phyloP scores from a whole-genome alignment of 2,797 vertebrate genomes.

The Danio kyathit region DNA sequence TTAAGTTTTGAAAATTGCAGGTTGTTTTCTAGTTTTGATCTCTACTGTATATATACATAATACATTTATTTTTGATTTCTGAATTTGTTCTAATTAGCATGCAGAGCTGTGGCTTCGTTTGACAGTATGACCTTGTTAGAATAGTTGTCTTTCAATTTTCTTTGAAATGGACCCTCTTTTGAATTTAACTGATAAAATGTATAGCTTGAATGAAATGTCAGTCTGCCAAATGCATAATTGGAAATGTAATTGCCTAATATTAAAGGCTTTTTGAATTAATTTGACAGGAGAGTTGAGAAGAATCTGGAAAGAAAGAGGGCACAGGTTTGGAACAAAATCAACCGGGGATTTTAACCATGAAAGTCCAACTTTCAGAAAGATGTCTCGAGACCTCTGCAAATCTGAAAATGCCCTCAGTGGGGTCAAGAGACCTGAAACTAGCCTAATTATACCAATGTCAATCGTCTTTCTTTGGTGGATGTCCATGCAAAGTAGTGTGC shows the following conservation, averaged over 20 bases:
- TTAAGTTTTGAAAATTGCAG: too few relatives aligned
- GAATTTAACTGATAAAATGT: neutral
- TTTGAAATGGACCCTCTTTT: neutral
- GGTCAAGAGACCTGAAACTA: neutral
- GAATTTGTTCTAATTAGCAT: neutral
- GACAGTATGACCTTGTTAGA: neutral
- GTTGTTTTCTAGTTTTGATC: too few relatives aligned
- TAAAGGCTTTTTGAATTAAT: neutral
- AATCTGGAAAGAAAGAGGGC: neutral
- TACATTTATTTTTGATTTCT: neutral
- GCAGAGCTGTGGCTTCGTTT: neutral
- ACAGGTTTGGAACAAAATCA: neutral
- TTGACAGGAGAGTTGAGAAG: neutral
- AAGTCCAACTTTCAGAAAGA: neutral
- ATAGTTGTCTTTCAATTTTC: neutral
- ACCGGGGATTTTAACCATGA: neutral
- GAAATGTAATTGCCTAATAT: neutral
- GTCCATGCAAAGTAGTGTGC: neutral
- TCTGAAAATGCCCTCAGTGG: neutral
- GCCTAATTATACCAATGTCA: neutral
- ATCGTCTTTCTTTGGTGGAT: neutral
- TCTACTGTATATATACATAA: too few relatives aligned
- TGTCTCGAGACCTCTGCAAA: neutral
- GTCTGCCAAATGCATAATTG: neutral
- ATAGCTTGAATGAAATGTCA: neutral